These are phyloP conservation scores for Tethea ocularis DNA, from an alignment of 2,888 invertebrate species.

Conservation along the genomic window DNA sequence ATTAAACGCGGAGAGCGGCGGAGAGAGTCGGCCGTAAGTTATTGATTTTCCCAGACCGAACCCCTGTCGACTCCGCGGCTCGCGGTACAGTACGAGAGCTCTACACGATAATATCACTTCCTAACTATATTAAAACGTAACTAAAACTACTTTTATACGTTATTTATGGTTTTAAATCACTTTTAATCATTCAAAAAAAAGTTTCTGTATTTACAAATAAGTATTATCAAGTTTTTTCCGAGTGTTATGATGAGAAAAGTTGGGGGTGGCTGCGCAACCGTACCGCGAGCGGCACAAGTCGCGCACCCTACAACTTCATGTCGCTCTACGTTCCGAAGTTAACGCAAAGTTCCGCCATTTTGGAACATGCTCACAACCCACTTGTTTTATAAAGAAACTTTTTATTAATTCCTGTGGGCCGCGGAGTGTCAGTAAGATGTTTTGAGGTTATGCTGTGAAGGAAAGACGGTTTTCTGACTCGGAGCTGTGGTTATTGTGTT, in stretches of 20 bases:
- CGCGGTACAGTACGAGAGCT: conserved; percentile 62
- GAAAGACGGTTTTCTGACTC: conserved; percentile 69
- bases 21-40: conserved; percentile 84
- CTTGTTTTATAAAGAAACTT: conserved; percentile 85
- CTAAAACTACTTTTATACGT: conserved; percentile 57
- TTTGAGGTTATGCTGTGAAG: conserved; percentile 81
- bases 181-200: conserved; percentile 46
- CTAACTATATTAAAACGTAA: conserved; percentile 49
- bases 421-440: conserved; percentile 84
- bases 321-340: conserved; percentile 84
- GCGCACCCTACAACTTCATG: conserved; percentile 83
- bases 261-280: conserved; percentile 70
- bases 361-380: conserved; percentile 85
- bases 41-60: conserved; percentile 83
- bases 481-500: conserved; percentile 55
- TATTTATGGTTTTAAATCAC: conserved; percentile 40
- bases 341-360: conserved; percentile 85
- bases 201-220: conserved; percentile 48
- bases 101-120: conserved; percentile 57
- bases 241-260: conserved; percentile 74
- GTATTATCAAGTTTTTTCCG: conserved; percentile 63
- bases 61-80: conserved; percentile 78
- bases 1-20: conserved; percentile 83
- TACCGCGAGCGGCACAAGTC: conserved; percentile 61
- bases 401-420: conserved; percentile 85